phyloP scores from a whole-genome alignment of 2,888 invertebrate genomes.

The Heteropelma amictum region DNA sequence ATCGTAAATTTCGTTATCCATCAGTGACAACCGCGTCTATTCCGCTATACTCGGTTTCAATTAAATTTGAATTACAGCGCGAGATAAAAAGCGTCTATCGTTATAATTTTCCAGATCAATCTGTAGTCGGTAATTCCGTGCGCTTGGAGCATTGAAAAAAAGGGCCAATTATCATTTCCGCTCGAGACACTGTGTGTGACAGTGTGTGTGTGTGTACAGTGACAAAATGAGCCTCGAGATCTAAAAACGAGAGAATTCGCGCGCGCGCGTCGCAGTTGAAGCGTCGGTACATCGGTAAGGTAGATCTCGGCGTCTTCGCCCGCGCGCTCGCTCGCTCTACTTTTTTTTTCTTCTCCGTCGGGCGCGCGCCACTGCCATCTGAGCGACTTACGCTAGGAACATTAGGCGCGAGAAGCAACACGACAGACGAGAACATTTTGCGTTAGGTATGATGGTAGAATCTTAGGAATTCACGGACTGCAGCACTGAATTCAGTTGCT shows the following conservation, averaged over 20 bases:
- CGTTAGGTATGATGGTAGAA: constrained; percentile 67
- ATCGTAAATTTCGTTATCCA: constrained; percentile 41
- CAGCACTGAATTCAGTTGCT: constrained; percentile 76
- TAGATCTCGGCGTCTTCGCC: not conserved
- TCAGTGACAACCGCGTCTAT: not conserved
- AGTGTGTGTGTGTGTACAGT: too few relatives aligned
- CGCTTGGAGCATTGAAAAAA: not conserved
- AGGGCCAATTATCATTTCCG: constrained; percentile 21
- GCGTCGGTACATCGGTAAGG: constrained; percentile 7
- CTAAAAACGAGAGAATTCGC: too few relatives aligned
- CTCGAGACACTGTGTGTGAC: not conserved
- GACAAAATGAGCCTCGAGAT: too few relatives aligned
- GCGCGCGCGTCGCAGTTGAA: too few relatives aligned
- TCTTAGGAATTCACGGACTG: constrained; percentile 74
- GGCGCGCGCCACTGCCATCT: constrained; percentile 24
- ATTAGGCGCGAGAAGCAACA: constrained; percentile 50
- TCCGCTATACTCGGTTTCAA: constrained; percentile 17
- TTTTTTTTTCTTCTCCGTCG: too few relatives aligned
- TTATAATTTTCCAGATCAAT: too few relatives aligned
- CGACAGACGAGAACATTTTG: constrained; percentile 24
- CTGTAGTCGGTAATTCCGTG: constrained; percentile 12
- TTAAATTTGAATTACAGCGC: constrained; percentile 39
- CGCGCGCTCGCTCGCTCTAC: not conserved
- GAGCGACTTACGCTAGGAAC: constrained; percentile 48
- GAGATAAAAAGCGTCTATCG: not conserved